Base-by-base conservation (phyloP, 2,888 invertebrate genomes). In the Leucoptera coffeella region DNA sequence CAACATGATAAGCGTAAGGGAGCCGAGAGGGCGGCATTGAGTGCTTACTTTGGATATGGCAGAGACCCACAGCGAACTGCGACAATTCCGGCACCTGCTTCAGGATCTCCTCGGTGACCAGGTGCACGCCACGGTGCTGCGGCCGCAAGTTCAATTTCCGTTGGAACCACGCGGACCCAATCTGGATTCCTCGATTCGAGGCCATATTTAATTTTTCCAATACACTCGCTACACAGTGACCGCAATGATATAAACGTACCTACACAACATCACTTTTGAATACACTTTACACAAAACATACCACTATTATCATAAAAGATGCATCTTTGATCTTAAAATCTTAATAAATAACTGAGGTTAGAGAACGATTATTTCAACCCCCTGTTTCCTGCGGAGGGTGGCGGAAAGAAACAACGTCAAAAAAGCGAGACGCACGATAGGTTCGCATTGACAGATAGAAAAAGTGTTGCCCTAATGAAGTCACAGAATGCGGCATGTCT, bases 151-250 rank as follows among this genome's bases (percentile, higher is more conserved):
- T 90, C 62, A 96, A 85, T 77, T 93, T 93, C 73, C 89, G 85
- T 76, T 96, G 95, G 78, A 92, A 92, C 95, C 95, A 96, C 73
- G 93, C 92, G 64, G 91, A 89, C 72, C 92, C 92, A 60, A 88
- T 87, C 78, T 91, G 91, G 72, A 92, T 85, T 67, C 89, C 90
- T 75, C 85, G 77, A 73, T 85, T 85, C 71, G 86, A 86, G 78
- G 85, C 86, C 86, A 86, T 86, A 78, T 76, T 80, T 69, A 69
- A 69, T 65, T 65, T 67, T 61, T 62, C n/a, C n/a, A n/a, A n/a
- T n/a, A 50, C 57, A 62, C 64, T 61, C 54, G 60, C 65, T 69
- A 69, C 59, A 64, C 56, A 61, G 55, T 56, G 56, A 61, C 50
- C 61, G 62, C 57, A 58, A 64, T 62, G 57, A 64, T 56, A 62